phyloP scores from a whole-genome alignment of 2,797 vertebrate species.

The Silurus lanzhouensis region DNA sequence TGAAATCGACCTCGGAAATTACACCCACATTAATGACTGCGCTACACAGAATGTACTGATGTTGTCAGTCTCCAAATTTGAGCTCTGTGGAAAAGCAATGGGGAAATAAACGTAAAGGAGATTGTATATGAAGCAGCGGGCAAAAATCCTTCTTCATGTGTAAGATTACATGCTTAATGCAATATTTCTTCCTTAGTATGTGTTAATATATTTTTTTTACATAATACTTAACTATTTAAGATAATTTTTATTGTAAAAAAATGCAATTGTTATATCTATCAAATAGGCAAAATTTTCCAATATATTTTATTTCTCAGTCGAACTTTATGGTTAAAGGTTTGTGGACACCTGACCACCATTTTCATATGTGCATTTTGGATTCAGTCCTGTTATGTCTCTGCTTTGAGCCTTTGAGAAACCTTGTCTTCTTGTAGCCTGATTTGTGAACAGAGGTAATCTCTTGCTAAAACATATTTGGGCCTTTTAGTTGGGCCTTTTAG shows the following conservation, averaged over 20 bases:
- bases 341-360: background rate
- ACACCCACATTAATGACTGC: background rate
- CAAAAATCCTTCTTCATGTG: background rate
- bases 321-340: background rate
- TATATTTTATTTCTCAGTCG: background rate
- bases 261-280: background rate
- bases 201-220: background rate
- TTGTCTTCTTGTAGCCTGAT: background rate
- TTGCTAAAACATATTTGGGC: background rate
- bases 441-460: background rate
- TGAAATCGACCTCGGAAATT: background rate
- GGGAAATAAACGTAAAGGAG: background rate
- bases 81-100: background rate
- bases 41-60: background rate
- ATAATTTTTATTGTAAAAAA: background rate
- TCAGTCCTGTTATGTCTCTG: too few relatives aligned
- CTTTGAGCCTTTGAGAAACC: background rate
- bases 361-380: background rate
- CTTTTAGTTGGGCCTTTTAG: background rate
- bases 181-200: background rate
- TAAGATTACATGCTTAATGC: background rate
- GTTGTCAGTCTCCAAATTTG: background rate
- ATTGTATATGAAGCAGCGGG: background rate
- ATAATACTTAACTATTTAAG: background rate
- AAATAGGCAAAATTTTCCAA: background rate